Conservation (phyloP, 2,113 vertebrate genomes). For the Anas platyrhynchos region DNA sequence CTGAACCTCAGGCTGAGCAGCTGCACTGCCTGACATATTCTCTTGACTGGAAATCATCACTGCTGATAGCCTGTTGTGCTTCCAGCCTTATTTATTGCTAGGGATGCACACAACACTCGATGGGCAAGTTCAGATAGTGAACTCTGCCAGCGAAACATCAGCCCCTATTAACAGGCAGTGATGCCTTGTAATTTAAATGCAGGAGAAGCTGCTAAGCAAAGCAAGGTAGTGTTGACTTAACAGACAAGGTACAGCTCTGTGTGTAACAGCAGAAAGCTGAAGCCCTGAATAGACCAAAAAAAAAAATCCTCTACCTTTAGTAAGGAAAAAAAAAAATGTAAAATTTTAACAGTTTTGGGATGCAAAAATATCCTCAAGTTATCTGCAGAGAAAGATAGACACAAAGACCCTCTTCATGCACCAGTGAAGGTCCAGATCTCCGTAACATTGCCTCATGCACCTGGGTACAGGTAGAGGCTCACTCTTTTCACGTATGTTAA, state of each 20-base stretch:
- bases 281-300: not conserved
- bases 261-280: not conserved
- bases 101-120: not conserved
- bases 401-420: not conserved
- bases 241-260: not conserved
- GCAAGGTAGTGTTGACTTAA: not conserved
- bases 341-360: not conserved
- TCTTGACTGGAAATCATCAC: not conserved
- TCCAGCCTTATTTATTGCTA: not conserved
- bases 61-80: not conserved
- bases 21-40: not conserved
- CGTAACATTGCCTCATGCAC: not conserved
- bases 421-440: not conserved
- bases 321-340: not conserved
- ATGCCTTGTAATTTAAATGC: not conserved
- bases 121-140: not conserved
- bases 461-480: not conserved
- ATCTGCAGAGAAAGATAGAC: not conserved
- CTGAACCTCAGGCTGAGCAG: not conserved
- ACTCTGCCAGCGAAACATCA: conserved; percentile 11
- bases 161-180: not conserved
- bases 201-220: not conserved
- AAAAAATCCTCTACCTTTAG: not conserved
- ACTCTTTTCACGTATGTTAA: not conserved
- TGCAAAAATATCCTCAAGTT: not conserved